Evolutionary conservation across 92 coral and sea anemone species (phyloP).

Genomic region (Palythoa grandiflora): DNA sequence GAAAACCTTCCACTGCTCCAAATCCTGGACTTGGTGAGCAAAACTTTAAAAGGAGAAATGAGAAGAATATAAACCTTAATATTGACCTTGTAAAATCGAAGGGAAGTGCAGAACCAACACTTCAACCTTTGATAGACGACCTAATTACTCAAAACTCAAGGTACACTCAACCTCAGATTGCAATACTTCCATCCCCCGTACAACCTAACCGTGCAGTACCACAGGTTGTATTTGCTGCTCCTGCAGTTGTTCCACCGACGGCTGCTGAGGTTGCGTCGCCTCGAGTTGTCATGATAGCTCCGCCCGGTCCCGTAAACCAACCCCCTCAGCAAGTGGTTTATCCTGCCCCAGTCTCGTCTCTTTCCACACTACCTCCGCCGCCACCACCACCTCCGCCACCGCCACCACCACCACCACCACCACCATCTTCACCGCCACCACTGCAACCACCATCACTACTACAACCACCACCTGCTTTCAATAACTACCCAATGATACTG

Average conservation of each 20-base stretch:
- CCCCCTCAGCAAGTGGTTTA: conserved; percentile 20
- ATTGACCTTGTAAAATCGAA: neutral
- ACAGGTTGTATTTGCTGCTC: conserved; percentile 17
- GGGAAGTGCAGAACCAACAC: neutral
- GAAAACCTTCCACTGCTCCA: conserved; percentile 41
- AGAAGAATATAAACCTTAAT: conserved; percentile 33
- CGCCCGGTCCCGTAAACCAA: neutral
- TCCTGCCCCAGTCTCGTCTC: neutral
- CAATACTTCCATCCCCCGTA: conserved; percentile 12
- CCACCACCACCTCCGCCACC: neutral
- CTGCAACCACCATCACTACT: neutral
- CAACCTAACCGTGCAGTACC: conserved; percentile 22
- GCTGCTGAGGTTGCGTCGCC: conserved; percentile 24
- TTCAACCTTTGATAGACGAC: conserved; percentile 9
- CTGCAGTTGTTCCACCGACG: conserved; percentile 5
- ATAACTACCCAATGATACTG: neutral
- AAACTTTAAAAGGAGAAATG: conserved; percentile 29
- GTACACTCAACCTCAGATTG: conserved; percentile 13
- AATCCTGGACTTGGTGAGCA: conserved; percentile 21
- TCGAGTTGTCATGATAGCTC: conserved; percentile 32
- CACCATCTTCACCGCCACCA: neutral
- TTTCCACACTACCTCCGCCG: neutral
- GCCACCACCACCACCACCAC: neutral
- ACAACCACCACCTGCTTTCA: neutral
- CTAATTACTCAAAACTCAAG: neutral